Percentiles rank a stretch among this genome's conserved stretches.
These are phyloP conservation scores for Phaedon cochleariae DNA, from an alignment of 2,888 invertebrate species.

Conservation along the genomic window DNA sequence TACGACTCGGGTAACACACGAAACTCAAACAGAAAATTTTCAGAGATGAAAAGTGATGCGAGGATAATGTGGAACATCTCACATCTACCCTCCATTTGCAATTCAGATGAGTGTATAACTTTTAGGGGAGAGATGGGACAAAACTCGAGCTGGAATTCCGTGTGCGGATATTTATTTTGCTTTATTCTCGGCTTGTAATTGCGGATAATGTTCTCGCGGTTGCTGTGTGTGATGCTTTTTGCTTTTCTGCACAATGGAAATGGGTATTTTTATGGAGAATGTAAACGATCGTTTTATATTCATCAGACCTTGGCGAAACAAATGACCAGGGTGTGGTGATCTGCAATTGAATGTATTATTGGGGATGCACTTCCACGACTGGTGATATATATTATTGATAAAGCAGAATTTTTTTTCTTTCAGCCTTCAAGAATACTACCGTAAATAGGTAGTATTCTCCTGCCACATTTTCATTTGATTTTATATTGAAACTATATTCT, in stretches of 20 bases:
- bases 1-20: background rate
- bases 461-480: no score
- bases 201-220: background rate
- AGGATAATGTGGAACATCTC: background rate
- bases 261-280: background rate
- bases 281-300: background rate
- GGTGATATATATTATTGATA: no score
- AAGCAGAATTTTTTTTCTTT: no score
- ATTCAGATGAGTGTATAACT: conserved; percentile 21
- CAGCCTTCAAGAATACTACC: no score
- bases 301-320: background rate
- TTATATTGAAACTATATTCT: no score
- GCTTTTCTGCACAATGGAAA: background rate
- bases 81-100: conserved; percentile 24
- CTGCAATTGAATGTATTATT: no score
- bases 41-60: background rate
- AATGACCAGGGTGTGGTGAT: no score
- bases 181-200: background rate
- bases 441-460: no score
- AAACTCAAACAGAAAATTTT: background rate
- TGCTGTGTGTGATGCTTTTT: background rate
- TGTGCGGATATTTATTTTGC: background rate
- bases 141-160: background rate
- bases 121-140: background rate
- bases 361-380: no score